A percentile compares a stretch with the other conserved stretches of the same genome.
These are phyloP conservation scores for Drosophila formosana DNA, from an alignment of 2,888 invertebrate genomes.

Conservation along the genomic window DNA sequence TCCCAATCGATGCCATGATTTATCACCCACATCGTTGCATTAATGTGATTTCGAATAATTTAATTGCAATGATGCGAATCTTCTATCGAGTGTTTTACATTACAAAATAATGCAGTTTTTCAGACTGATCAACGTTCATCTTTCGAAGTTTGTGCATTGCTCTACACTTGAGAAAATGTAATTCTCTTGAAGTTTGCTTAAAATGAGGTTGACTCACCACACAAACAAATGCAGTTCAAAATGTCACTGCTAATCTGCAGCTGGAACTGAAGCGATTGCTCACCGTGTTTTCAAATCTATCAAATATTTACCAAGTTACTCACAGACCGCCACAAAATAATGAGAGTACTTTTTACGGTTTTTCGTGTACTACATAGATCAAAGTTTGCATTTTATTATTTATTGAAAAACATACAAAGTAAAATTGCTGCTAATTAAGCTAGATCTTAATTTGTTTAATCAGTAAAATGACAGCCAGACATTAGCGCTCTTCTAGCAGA, in stretches of 20 bases:
- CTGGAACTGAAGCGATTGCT: not conserved
- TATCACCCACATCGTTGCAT: not conserved
- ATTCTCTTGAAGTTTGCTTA: not conserved
- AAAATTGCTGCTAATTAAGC: too few species aligned
- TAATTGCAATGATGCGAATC: not conserved
- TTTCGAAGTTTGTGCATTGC: too few species aligned
- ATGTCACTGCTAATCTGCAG: not conserved
- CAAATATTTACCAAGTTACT: not conserved
- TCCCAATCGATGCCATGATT: conserved; percentile 4
- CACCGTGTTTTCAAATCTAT: not conserved
- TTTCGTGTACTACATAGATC: too few species aligned
- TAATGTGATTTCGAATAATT: not conserved
- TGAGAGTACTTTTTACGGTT: not conserved
- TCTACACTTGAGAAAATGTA: not conserved
- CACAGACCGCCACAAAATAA: not conserved
- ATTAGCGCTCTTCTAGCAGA: too few species aligned
- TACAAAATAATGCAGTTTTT: not conserved
- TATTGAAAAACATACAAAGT: too few species aligned
- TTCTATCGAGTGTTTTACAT: not conserved
- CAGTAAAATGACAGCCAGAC: too few species aligned
- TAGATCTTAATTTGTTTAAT: too few species aligned
- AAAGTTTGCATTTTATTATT: too few species aligned
- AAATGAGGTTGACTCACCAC: not conserved
- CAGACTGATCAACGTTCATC: not conserved
- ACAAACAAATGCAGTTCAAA: not conserved